Evolutionary conservation across 2,888 invertebrate species (phyloP), one percentile per base, ranked within the genome.

Genomic region (Serrognathus titanus): DNA sequence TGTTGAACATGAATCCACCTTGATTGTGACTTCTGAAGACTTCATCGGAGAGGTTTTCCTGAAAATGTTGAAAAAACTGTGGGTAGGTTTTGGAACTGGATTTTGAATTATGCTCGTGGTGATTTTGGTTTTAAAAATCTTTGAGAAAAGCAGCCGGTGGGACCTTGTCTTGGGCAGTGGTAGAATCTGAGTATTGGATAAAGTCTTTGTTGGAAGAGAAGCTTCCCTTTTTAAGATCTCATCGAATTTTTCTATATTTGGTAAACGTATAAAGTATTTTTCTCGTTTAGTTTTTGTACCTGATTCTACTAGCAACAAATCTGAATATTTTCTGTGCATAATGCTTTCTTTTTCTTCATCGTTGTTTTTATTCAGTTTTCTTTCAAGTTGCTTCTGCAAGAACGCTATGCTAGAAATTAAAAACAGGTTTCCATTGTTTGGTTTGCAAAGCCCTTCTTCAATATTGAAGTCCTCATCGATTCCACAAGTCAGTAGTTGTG

Each of bases 381-480:
- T 53, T 37, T 60, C 58, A 7, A 65, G 57, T 16, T 64, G 66
- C 16, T 63, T 59, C 48, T 66, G 65, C 20, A 68, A 50, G 43
- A 68, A 68, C 2, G 63, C 60, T 57, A 68, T 63, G 53, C 67
- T 66, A n/a, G 67, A 65, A 2, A 65, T 48, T 20, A 66, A 51
- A 51, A 68, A 68, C 7, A 60, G 38, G 46, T 61, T 59, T 51
- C 63, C 60, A 35, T 64, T 50, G 13, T 61, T 56, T 9, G 63
- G 62, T 31, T 51, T 56, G n/a, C 62, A 60, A 9, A 67, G 49
- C 7, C 62, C 65, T 16, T 63, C 60, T 37, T 67, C 66, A 11
- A 67, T 58, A 50, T 66, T 59, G 6, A 48, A 36, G 20, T 48
- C 45, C 4, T 52, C 48, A 11, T 55, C 46, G 12, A 57, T 35